Evolutionary conservation across 2,888 invertebrate genomes (phyloP).

Genomic region (Polylopha cassiicola): DNA sequence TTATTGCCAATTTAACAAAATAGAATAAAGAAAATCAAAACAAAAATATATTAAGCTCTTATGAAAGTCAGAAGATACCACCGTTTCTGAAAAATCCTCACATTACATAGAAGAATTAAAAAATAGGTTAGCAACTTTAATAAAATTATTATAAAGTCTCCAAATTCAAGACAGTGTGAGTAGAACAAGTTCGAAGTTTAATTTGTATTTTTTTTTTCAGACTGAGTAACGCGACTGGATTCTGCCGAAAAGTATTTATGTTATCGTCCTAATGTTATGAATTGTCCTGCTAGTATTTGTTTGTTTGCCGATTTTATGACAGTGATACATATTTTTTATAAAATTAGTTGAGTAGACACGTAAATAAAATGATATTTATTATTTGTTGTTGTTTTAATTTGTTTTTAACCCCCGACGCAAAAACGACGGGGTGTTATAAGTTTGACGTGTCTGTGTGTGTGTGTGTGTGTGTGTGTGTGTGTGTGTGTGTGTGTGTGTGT

Average conservation of each 20-base stretch:
- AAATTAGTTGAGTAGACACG: constrained; percentile 11
- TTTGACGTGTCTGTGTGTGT: no score
- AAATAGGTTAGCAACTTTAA: not conserved
- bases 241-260: constrained; percentile 23
- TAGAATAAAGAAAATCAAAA: no score
- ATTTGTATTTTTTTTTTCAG: constrained; percentile 46
- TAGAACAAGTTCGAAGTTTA: no score
- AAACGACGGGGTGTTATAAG: no score
- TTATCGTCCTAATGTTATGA: constrained; percentile 7
- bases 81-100: no score
- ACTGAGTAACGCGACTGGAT: constrained; percentile 37
- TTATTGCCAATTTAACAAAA: no score
- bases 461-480: no score
- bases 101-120: not conserved
- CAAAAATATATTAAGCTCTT: constrained; percentile 26
- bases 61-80: no score
- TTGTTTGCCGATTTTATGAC: constrained; percentile 3
- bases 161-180: no score
- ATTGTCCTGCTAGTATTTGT: constrained; percentile 6
- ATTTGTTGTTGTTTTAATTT: constrained; percentile 19
- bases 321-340: constrained; percentile 7
- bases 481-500: no score
- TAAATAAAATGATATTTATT: constrained; percentile 20
- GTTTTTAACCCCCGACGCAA: no score
- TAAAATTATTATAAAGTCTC: no score